These are phyloP conservation scores for Macroramphosus scolopax DNA, from an alignment of 2,797 vertebrate species.

Conservation along the genomic window DNA sequence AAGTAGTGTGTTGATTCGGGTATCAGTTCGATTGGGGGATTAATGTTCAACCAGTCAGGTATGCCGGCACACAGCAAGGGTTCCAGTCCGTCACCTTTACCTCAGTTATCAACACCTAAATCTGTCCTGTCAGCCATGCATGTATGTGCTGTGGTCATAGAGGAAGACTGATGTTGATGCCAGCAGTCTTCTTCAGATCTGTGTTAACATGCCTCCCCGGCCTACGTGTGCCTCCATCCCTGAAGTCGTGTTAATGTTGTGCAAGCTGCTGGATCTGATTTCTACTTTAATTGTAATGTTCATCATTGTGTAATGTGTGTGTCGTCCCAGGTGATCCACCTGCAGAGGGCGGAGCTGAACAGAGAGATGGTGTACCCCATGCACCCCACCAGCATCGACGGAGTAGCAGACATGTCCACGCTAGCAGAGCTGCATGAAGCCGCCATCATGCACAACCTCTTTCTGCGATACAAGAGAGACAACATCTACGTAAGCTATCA, in stretches of 20 bases:
- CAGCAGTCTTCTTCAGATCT: constrained; percentile 23
- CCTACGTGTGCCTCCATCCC: background rate
- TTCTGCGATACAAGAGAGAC: constrained; percentile 84
- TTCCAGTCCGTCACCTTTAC: constrained; percentile 5
- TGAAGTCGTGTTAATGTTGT: background rate
- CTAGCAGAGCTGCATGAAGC: constrained; percentile 89
- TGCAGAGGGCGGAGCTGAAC: constrained; percentile 74
- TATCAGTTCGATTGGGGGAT: no score
- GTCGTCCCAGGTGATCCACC: constrained; percentile 76
- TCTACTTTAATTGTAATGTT: no score
- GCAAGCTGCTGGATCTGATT: no score
- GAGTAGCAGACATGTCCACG: constrained; percentile 88
- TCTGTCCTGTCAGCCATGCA: constrained; percentile 7
- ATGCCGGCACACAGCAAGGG: no score
- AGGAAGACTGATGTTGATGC: constrained; percentile 8
- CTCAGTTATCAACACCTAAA: no score
- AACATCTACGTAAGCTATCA: constrained; percentile 84
- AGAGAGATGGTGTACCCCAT: constrained; percentile 81
- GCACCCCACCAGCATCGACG: constrained; percentile 81
- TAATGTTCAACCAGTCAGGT: no score
- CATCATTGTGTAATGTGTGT: constrained; percentile 9
- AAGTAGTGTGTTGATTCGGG: no score
- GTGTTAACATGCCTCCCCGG: constrained; percentile 17
- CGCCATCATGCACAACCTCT: constrained; percentile 90
- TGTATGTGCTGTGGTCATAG: background rate